phyloP scores from a whole-genome alignment of 2,113 vertebrate genomes.

The Clupea harengus region DNA sequence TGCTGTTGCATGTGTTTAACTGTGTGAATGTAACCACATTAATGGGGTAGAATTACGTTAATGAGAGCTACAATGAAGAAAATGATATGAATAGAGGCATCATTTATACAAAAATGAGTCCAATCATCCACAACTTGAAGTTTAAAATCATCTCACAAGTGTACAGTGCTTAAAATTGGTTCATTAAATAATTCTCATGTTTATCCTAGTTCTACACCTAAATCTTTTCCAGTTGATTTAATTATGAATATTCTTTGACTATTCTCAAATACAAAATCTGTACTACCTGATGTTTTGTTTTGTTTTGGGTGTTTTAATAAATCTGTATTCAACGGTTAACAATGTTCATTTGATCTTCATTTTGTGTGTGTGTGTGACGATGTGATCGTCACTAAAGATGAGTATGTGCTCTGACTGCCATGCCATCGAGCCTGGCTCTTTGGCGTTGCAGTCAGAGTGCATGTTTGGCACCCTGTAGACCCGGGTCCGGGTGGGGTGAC shows the following conservation, averaged over 20 bases:
- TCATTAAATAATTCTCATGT: background rate
- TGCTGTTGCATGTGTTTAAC: background rate
- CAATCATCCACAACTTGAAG: background rate
- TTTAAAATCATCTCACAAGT: too few relatives aligned
- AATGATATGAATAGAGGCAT: background rate
- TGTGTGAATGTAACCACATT: background rate
- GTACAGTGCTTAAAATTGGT: background rate
- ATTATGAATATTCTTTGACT: background rate
- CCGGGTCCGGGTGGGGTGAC: too few relatives aligned
- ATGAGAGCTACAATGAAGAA: background rate
- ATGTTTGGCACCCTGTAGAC: too few relatives aligned
- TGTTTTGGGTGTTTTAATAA: background rate
- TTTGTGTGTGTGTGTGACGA: too few relatives aligned
- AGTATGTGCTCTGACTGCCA: too few relatives aligned
- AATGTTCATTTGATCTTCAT: too few relatives aligned
- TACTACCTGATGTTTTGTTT: background rate
- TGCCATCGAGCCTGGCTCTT: too few relatives aligned
- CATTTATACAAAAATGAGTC: background rate
- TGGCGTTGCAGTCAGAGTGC: too few relatives aligned
- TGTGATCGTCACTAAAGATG: too few relatives aligned
- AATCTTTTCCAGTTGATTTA: background rate
- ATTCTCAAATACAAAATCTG: background rate
- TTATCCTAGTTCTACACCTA: background rate
- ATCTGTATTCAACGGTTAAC: background rate
- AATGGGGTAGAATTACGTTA: background rate